Conservation (phyloP, 2,113 vertebrate species). For the Odocoileus hemionus region DNA sequence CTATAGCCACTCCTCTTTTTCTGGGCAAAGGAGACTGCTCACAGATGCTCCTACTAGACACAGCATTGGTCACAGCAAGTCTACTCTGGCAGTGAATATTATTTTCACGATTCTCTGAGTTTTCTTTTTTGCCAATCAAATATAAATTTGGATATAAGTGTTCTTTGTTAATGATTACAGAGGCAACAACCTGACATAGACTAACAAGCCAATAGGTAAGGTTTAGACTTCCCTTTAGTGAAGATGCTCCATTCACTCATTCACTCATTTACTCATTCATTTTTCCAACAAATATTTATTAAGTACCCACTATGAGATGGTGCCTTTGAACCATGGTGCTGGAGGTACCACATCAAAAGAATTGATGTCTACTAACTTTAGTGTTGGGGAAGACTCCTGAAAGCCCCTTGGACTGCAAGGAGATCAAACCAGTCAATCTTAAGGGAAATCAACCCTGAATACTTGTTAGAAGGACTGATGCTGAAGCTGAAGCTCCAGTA, state of each 20-base stretch:
- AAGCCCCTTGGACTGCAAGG: neutral
- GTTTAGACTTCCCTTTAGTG: neutral
- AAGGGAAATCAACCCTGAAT: neutral
- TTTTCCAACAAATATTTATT: conserved; percentile 1
- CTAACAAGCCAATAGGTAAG: neutral
- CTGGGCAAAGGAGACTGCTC: neutral
- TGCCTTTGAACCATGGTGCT: neutral
- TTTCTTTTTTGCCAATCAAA: neutral
- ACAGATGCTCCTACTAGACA: neutral
- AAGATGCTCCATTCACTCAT: neutral
- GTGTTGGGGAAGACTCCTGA: neutral
- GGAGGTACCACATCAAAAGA: neutral
- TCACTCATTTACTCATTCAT: neutral
- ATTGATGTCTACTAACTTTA: neutral
- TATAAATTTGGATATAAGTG: neutral
- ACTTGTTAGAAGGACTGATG: neutral
- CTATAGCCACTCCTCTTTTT: neutral
- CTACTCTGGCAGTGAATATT: neutral
- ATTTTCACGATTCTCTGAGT: neutral
- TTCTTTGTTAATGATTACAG: neutral
- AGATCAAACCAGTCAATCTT: neutral
- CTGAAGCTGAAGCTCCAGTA: neutral
- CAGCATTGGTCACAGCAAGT: neutral
- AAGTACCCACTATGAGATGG: neutral
- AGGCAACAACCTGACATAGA: neutral